Evolutionary conservation across 2,113 vertebrate species (phyloP).

Genomic region (Siniperca chuatsi): DNA sequence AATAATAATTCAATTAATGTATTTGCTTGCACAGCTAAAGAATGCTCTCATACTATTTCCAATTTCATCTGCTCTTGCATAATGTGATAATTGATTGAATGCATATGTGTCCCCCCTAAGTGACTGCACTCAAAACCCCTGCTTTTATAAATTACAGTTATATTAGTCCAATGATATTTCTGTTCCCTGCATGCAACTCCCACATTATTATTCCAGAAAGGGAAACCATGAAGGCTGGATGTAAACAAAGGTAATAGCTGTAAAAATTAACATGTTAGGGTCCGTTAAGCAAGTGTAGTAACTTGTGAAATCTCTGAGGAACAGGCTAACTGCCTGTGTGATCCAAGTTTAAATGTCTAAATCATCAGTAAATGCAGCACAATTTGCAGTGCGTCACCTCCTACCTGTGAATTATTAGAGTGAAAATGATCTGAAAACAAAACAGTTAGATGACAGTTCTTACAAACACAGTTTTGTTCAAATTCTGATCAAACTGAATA

Average conservation of each 20-base stretch:
- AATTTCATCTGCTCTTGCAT: constrained; percentile 40
- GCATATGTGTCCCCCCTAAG: constrained; percentile 25
- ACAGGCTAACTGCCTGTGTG: too few relatives aligned
- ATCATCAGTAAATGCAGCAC: constrained; percentile 1
- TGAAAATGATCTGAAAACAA: neutral
- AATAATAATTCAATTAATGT: constrained; percentile 49
- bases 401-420: neutral
- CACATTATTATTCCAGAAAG: constrained; percentile 21
- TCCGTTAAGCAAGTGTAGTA: neutral
- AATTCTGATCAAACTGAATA: neutral
- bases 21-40: constrained; percentile 27
- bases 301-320: neutral
- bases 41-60: constrained; percentile 19
- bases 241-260: constrained; percentile 36
- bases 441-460: neutral
- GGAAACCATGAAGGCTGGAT: constrained; percentile 11
- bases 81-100: constrained; percentile 45
- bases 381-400: neutral
- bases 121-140: constrained; percentile 22
- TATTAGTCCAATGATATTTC: constrained; percentile 31
- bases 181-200: neutral
- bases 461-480: neutral
- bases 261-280: neutral
- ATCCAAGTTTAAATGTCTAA: neutral
- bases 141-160: constrained; percentile 49